These are phyloP conservation scores for Hippocampus comes DNA, from an alignment of 2,113 vertebrate species.

Conservation along the genomic window DNA sequence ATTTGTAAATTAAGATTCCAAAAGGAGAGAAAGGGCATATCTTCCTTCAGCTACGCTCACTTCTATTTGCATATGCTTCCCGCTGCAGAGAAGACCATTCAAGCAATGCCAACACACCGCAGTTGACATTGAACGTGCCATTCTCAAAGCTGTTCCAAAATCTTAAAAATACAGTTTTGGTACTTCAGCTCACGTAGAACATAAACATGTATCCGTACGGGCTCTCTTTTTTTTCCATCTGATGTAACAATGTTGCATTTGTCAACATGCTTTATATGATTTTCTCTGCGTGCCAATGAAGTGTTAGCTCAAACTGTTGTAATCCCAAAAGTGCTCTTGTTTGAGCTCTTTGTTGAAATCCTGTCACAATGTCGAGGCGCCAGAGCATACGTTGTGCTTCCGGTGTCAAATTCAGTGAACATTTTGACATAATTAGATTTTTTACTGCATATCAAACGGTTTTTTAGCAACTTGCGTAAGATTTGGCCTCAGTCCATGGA, in stretches of 20 bases:
- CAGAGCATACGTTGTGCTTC: neutral
- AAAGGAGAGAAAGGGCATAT: constrained; percentile 19
- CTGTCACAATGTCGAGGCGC: neutral
- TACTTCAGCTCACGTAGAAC: neutral
- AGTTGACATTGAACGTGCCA: neutral
- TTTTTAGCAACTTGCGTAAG: neutral
- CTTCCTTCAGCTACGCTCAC: constrained; percentile 22
- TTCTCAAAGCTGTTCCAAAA: neutral
- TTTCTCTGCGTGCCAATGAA: constrained; percentile 17
- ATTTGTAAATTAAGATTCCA: constrained; percentile 44
- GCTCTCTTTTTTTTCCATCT: constrained; percentile 3
- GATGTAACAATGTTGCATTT: constrained; percentile 24
- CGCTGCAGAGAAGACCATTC: constrained; percentile 10
- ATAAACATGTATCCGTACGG: neutral
- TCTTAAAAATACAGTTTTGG: neutral
- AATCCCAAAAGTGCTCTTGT: neutral
- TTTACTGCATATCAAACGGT: neutral
- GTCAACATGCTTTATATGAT: constrained; percentile 24
- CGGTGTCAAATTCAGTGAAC: neutral
- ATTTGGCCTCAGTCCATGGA: neutral
- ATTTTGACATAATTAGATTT: neutral
- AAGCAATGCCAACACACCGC: constrained; percentile 3
- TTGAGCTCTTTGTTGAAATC: neutral
- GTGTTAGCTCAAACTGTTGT: neutral
- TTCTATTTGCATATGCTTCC: constrained; percentile 3